A percentile compares a stretch with the other conserved stretches of the same genome.
These are phyloP conservation scores for Polymixis lichenea DNA, from an alignment of 2,888 invertebrate genomes.

Conservation along the genomic window DNA sequence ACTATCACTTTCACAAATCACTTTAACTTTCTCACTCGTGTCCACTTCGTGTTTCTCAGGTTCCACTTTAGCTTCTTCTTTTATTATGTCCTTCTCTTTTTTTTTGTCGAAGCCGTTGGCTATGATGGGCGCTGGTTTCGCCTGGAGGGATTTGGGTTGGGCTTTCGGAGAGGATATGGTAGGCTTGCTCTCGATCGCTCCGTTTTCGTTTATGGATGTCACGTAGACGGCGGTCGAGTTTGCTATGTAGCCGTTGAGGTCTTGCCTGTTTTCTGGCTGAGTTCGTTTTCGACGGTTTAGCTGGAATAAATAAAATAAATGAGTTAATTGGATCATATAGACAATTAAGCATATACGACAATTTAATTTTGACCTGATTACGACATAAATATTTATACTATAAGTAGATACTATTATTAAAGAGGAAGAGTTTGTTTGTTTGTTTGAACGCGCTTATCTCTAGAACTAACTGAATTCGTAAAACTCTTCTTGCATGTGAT, in stretches of 20 bases:
- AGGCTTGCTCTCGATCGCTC: conserved; percentile 87
- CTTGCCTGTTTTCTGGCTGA: conserved; percentile 89
- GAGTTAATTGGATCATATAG: background rate
- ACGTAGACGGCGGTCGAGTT: conserved; percentile 96
- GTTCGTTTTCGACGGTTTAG: conserved; percentile 91
- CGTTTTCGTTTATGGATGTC: conserved; percentile 92
- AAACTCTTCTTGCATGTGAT: too few relatives aligned
- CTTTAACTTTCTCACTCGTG: conserved; percentile 83
- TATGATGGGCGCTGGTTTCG: conserved; percentile 86
- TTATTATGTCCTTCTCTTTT: conserved; percentile 70
- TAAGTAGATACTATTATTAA: background rate
- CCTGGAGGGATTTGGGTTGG: conserved; percentile 86
- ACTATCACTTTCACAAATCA: conserved; percentile 77
- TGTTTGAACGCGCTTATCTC: background rate
- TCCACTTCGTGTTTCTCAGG: conserved; percentile 86
- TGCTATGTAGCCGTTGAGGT: conserved; percentile 95
- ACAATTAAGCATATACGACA: background rate
- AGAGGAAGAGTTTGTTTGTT: background rate
- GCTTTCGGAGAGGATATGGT: conserved; percentile 87
- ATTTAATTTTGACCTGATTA: conserved; percentile 38
- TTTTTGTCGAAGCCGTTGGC: conserved; percentile 84
- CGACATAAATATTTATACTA: background rate
- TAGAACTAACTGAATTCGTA: too few relatives aligned
- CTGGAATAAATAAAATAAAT: conserved; percentile 82
- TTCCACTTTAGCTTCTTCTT: conserved; percentile 79